Percentiles rank a stretch among this genome's conserved stretches.
These are phyloP conservation scores for Antrozous pallidus DNA, from an alignment of 2,797 vertebrate species.

Conservation along the genomic window DNA sequence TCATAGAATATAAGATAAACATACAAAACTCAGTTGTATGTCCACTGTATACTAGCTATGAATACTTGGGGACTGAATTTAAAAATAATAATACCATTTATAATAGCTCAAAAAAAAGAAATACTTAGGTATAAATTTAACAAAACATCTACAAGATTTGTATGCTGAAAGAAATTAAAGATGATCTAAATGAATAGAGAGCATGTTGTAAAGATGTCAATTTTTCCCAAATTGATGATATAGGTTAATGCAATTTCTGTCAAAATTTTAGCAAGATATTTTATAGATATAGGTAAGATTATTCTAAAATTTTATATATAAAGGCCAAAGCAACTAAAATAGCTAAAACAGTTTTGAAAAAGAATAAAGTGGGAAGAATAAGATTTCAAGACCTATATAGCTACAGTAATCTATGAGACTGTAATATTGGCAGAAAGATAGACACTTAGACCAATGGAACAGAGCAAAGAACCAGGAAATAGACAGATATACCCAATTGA, in stretches of 20 bases:
- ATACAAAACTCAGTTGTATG: too few species aligned
- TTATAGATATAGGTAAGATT: background rate
- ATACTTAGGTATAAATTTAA: too few species aligned
- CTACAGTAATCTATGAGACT: background rate
- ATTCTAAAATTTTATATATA: background rate
- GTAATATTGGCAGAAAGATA: background rate
- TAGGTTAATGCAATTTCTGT: background rate
- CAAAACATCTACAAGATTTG: too few species aligned
- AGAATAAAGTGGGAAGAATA: background rate
- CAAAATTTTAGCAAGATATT: background rate
- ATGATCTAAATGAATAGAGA: too few species aligned
- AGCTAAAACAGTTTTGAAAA: background rate
- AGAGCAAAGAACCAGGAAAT: background rate
- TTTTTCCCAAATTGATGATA: background rate
- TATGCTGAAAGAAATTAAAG: too few species aligned
- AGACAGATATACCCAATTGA: background rate
- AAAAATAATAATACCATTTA: too few species aligned
- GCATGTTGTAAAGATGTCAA: background rate
- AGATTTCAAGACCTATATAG: background rate
- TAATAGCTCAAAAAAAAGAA: too few species aligned
- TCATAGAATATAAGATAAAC: too few species aligned
- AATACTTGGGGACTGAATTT: too few species aligned
- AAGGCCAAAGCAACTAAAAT: background rate
- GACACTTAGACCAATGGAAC: background rate
- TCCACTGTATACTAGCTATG: too few species aligned